Evolutionary conservation across 2,888 invertebrate species (phyloP).

Genomic region (Eudemis profundana): DNA sequence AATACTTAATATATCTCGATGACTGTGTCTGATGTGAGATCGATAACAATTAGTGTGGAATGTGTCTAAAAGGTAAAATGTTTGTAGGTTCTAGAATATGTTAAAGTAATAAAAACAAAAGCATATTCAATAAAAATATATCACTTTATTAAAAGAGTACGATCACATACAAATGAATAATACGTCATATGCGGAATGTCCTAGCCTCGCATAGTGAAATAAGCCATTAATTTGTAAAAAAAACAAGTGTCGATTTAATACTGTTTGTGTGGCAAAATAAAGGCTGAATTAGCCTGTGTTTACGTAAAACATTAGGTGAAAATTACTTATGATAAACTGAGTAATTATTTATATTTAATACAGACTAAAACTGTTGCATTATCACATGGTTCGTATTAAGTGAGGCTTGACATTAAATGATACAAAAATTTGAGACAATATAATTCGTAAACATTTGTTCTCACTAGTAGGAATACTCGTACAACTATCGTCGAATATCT

Average conservation of each 20-base stretch:
- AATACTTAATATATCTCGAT: too few relatives aligned
- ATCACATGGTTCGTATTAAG: not conserved
- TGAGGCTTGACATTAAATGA: slow-evolving; percentile 24
- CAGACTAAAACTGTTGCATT: not conserved
- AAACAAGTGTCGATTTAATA: slow-evolving; percentile 17
- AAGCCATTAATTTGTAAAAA: slow-evolving; percentile 6
- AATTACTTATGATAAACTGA: not conserved
- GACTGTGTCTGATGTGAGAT: too few relatives aligned
- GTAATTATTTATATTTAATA: not conserved
- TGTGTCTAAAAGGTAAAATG: too few relatives aligned
- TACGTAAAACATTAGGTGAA: slow-evolving; percentile 1
- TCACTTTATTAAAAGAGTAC: slow-evolving; percentile 71
- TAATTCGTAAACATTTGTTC: slow-evolving; percentile 32
- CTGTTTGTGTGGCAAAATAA: slow-evolving; percentile 17
- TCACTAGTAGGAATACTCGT: slow-evolving; percentile 22
- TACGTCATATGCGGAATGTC: slow-evolving; percentile 26
- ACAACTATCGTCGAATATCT: slow-evolving; percentile 35
- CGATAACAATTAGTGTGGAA: too few relatives aligned
- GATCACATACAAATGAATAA: slow-evolving; percentile 54
- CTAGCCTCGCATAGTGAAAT: slow-evolving; percentile 3
- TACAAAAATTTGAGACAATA: slow-evolving; percentile 19
- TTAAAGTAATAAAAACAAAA: slow-evolving; percentile 40
- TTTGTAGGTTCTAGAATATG: not conserved
- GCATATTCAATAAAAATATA: slow-evolving; percentile 68
- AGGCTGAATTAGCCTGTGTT: slow-evolving; percentile 2